Evolutionary conservation across 2,113 vertebrate species (phyloP), one percentile per base, ranked within the genome.

Genomic region (Pelvicachromis taeniatus): DNA sequence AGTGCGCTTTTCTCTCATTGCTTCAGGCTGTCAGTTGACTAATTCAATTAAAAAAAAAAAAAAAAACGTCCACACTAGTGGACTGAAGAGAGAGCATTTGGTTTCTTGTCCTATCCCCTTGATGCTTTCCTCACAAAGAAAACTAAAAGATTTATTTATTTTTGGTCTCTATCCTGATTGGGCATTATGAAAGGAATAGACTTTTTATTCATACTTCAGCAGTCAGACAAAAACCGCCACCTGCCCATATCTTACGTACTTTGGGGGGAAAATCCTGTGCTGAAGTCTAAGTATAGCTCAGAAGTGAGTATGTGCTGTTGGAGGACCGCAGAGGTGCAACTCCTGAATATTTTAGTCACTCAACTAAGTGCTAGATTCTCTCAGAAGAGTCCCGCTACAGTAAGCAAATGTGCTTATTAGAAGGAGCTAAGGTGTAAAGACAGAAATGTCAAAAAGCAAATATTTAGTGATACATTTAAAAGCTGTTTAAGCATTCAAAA

Each of bases 271-370:
- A 73, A 35, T 9, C 85, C 70, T 80, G 42, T 38, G 55, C 73
- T 77, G 42, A 9, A 33, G 77, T 48, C 80, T 81, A 81, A 79
- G 78, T 88, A 23, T 80, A 56, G 35, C 48, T 33, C 45, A 61
- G 45, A 75, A 17, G 12, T 54, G 35, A 63, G 40, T 21, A 70
- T 35, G 19, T 11, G 17, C 17, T 58, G 73, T 82, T 50, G 9
- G 61, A 17, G 31, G 53, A 48, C 78, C 11, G 40, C 42, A 31
- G 77, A 80, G 79, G 42, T 79, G 80, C 77, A 56, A 19, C 79
- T 87, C 68, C n/a, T 93, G 58, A 93, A 94, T 92, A 89, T 93
- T 89, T 92, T 61, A 85, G 82, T 65, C 77, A 9, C 21, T 87
- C 45, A 85, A 84, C 52, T 63, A 87, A 87, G 79, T 19, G 29